Conservation (phyloP, 2,113 vertebrate species). For the Halichoeres trimaculatus region DNA sequence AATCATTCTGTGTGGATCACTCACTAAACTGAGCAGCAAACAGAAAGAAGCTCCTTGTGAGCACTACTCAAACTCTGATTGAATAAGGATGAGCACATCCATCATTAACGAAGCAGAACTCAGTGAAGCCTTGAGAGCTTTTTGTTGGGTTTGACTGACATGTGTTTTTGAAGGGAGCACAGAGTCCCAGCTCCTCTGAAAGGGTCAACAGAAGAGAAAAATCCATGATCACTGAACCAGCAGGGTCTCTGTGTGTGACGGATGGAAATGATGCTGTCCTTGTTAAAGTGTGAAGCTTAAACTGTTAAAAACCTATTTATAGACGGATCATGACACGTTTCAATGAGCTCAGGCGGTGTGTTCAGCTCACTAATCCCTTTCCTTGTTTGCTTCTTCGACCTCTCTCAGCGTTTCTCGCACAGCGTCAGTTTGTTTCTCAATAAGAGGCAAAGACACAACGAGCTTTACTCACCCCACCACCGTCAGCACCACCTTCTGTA, state of each 20-base stretch:
- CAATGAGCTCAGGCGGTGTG: constrained; percentile 10
- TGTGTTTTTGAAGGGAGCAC: background rate
- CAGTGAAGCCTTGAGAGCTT: constrained; percentile 30
- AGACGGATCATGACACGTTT: constrained; percentile 35
- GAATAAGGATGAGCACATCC: constrained; percentile 12
- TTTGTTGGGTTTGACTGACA: constrained; percentile 4
- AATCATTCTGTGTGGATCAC: too few species aligned
- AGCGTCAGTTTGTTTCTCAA: constrained; percentile 39
- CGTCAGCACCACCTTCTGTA: constrained; percentile 26
- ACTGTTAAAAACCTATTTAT: constrained; percentile 18
- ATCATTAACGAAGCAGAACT: constrained; percentile 27
- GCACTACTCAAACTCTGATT: background rate
- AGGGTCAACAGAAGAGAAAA: constrained; percentile 28
- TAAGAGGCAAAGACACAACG: constrained; percentile 5
- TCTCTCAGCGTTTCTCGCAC: constrained; percentile 50
- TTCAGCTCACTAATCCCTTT: constrained; percentile 39
- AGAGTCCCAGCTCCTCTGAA: constrained; percentile 11
- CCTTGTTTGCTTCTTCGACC: constrained; percentile 27
- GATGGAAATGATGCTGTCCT: constrained; percentile 11
- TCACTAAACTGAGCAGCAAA: constrained; percentile 25
- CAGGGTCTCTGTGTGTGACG: background rate
- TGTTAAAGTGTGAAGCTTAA: background rate
- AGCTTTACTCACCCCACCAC: constrained; percentile 21
- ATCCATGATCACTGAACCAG: constrained; percentile 19
- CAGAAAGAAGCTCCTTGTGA: constrained; percentile 33